These are phyloP conservation scores for Aradophagus sp. DNA, from an alignment of 1,140 invertebrate species.

Conservation along the genomic window DNA sequence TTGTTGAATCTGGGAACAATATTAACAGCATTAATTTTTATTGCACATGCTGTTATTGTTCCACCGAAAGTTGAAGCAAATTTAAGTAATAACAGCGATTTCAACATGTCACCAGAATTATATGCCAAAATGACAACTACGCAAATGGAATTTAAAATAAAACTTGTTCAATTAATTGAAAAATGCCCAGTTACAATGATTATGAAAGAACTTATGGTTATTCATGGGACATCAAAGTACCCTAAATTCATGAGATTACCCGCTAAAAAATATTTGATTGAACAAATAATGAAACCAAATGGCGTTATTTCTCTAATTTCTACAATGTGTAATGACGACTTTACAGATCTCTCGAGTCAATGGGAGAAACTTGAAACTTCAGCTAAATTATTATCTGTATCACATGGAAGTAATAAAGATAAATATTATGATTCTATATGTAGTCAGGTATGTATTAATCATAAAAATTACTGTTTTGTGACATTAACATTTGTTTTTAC, in stretches of 20 bases:
- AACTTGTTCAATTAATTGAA: conserved; percentile 76
- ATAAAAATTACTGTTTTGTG: too few species aligned
- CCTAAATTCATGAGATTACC: conserved; percentile 80
- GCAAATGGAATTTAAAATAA: conserved; percentile 74
- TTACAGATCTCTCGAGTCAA: conserved; percentile 74
- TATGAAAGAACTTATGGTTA: conserved; percentile 82
- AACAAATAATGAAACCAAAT: conserved; percentile 76
- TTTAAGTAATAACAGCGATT: conserved; percentile 26
- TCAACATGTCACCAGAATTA: conserved; percentile 69
- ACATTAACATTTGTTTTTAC: too few species aligned
- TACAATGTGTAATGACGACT: conserved; percentile 78
- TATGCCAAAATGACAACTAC: conserved; percentile 75
- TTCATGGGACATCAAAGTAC: conserved; percentile 77
- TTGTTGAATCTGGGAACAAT: conserved; percentile 72
- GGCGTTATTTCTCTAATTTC: conserved; percentile 78
- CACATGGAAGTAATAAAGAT: conserved; percentile 74
- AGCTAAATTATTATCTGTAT: conserved; percentile 78
- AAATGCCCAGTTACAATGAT: conserved; percentile 78
- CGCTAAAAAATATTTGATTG: conserved; percentile 78
- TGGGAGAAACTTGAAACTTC: conserved; percentile 82
- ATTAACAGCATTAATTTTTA: conserved; percentile 81
- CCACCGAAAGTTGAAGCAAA: conserved; percentile 70
- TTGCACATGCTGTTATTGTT: conserved; percentile 79
- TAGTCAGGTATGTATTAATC: conserved; percentile 61
- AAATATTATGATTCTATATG: conserved; percentile 74